Evolutionary conservation across 2,888 invertebrate genomes (phyloP).

Genomic region (Leptura quadrifasciata): DNA sequence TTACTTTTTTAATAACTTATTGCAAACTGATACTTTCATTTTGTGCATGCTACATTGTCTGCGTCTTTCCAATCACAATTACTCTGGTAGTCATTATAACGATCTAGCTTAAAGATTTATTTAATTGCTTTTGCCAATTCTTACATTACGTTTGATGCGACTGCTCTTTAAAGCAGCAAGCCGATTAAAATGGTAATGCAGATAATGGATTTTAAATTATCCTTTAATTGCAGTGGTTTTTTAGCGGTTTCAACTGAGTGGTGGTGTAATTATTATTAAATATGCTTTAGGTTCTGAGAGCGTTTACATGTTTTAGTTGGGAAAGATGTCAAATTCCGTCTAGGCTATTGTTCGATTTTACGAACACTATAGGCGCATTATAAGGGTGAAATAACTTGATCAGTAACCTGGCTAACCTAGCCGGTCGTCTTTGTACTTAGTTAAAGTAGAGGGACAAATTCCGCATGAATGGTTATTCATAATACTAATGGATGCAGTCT

Average conservation of each 20-base stretch:
- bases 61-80: too few relatives aligned
- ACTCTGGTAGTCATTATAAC: too few relatives aligned
- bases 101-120: neutral
- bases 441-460: neutral
- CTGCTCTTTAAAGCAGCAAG: neutral
- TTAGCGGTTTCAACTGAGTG: neutral
- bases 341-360: neutral
- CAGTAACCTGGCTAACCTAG: neutral
- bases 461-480: neutral
- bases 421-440: neutral
- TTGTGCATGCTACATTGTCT: too few relatives aligned
- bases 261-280: neutral
- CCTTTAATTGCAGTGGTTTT: neutral
- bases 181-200: neutral
- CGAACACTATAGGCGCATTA: neutral
- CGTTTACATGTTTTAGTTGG: constrained; percentile 24
- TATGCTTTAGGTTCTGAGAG: neutral
- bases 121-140: neutral
- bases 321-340: constrained; percentile 8
- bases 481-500: too few relatives aligned
- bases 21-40: too few relatives aligned
- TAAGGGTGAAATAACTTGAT: neutral
- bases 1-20: too few relatives aligned
- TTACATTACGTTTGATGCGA: neutral
- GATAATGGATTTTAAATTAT: neutral